Conservation (phyloP, 2,888 invertebrate species). For the Trichogramma dendrolimi region DNA sequence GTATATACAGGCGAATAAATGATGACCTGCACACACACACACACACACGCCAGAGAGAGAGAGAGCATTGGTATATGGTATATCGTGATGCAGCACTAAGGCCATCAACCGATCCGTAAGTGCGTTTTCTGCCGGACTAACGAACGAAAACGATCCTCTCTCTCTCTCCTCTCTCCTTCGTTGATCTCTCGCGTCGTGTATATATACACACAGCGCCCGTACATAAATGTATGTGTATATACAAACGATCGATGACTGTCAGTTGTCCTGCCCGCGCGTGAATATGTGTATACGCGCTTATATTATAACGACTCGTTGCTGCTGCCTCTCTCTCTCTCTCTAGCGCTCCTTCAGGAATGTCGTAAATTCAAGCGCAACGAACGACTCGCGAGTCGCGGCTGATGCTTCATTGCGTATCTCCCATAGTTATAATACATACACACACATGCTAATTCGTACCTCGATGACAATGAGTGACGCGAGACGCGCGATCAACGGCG, state of each 20-base stretch:
- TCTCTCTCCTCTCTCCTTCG: background rate
- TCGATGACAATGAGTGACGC: no score
- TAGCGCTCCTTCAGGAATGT: background rate
- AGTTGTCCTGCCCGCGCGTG: no score
- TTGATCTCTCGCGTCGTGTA: background rate
- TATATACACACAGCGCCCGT: background rate
- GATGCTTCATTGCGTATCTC: no score
- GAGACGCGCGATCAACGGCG: no score
- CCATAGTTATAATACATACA: no score
- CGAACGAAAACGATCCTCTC: constrained; percentile 1
- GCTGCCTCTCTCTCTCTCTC: background rate
- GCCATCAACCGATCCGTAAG: background rate
- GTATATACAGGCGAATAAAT: constrained; percentile 6
- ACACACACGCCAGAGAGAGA: background rate
- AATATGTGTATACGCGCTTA: no score
- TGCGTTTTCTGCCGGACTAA: background rate
- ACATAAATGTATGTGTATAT: background rate
- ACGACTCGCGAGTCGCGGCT: no score
- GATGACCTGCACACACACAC: background rate
- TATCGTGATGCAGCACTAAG: no score
- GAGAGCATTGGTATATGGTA: background rate
- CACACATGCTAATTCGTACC: no score
- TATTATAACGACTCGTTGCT: background rate
- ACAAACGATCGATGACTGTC: background rate
- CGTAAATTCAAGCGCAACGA: no score